Evolutionary conservation across 2,888 invertebrate genomes (phyloP).

Genomic region (Caenorhabditis sulstoni): DNA sequence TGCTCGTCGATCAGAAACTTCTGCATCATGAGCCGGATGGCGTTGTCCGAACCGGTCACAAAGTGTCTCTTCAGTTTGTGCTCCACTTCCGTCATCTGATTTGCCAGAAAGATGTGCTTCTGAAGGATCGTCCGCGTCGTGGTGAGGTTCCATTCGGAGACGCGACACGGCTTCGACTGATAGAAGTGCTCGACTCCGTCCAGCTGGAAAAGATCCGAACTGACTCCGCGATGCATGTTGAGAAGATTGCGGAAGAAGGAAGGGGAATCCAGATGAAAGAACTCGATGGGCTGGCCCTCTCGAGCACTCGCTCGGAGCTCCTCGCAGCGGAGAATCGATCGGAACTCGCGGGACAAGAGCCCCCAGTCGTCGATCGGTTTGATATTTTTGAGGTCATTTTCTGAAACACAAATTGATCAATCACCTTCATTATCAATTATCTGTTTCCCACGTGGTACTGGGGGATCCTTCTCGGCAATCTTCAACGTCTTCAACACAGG

Average conservation of each 20-base stretch:
- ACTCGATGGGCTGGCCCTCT: slow-evolving; percentile 44
- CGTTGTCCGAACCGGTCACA: slow-evolving; percentile 28
- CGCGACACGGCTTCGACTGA: slow-evolving; percentile 39
- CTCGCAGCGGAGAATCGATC: slow-evolving; percentile 30
- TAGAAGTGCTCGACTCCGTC: slow-evolving; percentile 41
- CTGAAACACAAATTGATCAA: slow-evolving; percentile 14
- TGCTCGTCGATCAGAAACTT: slow-evolving; percentile 38
- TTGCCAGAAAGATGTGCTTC: slow-evolving; percentile 46
- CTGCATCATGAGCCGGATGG: slow-evolving; percentile 43
- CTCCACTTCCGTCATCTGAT: slow-evolving; percentile 29
- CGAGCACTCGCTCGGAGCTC: slow-evolving; percentile 29
- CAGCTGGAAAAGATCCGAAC: slow-evolving; percentile 46
- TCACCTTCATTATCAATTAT: not conserved
- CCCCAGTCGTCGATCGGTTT: slow-evolving; percentile 51
- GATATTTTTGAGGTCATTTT: not conserved
- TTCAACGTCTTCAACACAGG: slow-evolving; percentile 13
- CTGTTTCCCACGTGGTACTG: slow-evolving; percentile 11
- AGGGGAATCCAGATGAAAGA: slow-evolving; percentile 18
- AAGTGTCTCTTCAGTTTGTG: slow-evolving; percentile 21
- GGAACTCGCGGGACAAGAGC: slow-evolving; percentile 41
- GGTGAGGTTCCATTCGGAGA: slow-evolving; percentile 49
- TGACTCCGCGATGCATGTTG: slow-evolving; percentile 49
- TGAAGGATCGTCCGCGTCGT: slow-evolving; percentile 31
- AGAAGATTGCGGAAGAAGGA: slow-evolving; percentile 34
- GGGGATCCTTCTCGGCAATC: slow-evolving; percentile 11